phyloP scores from a whole-genome alignment of 2,797 vertebrate genomes.

The Neosilurus mollespiculum region DNA sequence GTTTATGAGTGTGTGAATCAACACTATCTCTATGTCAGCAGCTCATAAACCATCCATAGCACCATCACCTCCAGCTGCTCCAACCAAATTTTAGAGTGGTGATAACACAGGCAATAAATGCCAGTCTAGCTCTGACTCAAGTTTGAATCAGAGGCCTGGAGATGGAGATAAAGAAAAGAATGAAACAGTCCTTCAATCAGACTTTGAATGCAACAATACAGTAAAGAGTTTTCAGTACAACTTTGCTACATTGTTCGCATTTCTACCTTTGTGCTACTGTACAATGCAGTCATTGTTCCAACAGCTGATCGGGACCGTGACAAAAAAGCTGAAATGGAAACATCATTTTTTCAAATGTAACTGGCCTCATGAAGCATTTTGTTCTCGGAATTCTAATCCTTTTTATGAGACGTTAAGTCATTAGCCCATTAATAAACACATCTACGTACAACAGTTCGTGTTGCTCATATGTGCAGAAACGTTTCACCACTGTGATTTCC shows the following conservation, averaged over 20 bases:
- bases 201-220: slow-evolving; percentile 26
- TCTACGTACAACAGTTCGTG: not conserved
- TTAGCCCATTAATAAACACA: not conserved
- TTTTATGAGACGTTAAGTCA: not conserved
- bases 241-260: slow-evolving; percentile 1
- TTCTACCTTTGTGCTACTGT: slow-evolving; percentile 7
- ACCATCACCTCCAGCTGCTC: slow-evolving; percentile 45
- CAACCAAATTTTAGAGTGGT: slow-evolving; percentile 45
- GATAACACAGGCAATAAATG: slow-evolving; percentile 46
- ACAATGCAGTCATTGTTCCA: slow-evolving; percentile 26
- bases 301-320: not conserved
- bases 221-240: not conserved
- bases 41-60: slow-evolving; percentile 40
- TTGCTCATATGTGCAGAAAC: not conserved
- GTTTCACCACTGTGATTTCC: not conserved
- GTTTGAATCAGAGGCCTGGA: slow-evolving; percentile 37
- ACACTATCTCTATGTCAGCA: slow-evolving; percentile 53
- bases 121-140: slow-evolving; percentile 27
- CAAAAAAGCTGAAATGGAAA: slow-evolving; percentile 11
- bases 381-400: not conserved
- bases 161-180: slow-evolving; percentile 39
- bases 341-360: slow-evolving; percentile 23
- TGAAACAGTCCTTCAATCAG: slow-evolving; percentile 5
- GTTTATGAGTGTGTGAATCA: slow-evolving; percentile 52
- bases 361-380: not conserved